Conservation (phyloP, 2,888 invertebrate genomes). For the Pandemis heparana region DNA sequence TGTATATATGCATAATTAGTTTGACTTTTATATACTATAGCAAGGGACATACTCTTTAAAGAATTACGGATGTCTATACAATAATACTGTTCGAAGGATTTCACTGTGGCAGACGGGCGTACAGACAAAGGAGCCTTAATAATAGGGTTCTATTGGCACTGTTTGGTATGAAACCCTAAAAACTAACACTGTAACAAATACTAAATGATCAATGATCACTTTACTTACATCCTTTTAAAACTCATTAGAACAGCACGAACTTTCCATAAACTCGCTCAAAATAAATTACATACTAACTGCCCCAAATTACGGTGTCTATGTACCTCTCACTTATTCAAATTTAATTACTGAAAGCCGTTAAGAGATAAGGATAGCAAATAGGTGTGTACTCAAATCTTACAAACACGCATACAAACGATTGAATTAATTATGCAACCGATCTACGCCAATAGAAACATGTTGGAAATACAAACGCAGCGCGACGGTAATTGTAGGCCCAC, state of each 20-base stretch:
- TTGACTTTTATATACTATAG: no score
- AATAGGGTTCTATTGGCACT: no score
- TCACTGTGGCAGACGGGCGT: no score
- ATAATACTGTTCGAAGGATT: no score
- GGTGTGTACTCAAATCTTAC: conserved; percentile 32
- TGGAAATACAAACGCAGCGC: conserved; percentile 56
- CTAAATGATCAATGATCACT: background rate
- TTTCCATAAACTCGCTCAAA: conserved; percentile 14
- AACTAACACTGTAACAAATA: background rate
- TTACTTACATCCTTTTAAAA: background rate
- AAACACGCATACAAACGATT: conserved; percentile 49
- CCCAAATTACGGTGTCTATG: conserved; percentile 10
- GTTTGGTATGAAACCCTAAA: no score
- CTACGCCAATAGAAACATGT: conserved; percentile 65
- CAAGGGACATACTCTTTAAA: no score
- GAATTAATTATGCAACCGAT: conserved; percentile 65
- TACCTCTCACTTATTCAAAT: conserved; percentile 43
- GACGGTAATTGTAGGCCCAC: conserved; percentile 61
- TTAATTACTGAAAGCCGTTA: conserved; percentile 26
- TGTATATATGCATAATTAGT: no score
- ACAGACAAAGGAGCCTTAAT: no score
- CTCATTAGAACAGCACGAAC: background rate
- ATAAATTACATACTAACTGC: conserved; percentile 8
- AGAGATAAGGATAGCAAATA: conserved; percentile 43
- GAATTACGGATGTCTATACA: no score